phyloP scores from a whole-genome alignment of 1,140 invertebrate genomes.

The Streblospio benedicti region DNA sequence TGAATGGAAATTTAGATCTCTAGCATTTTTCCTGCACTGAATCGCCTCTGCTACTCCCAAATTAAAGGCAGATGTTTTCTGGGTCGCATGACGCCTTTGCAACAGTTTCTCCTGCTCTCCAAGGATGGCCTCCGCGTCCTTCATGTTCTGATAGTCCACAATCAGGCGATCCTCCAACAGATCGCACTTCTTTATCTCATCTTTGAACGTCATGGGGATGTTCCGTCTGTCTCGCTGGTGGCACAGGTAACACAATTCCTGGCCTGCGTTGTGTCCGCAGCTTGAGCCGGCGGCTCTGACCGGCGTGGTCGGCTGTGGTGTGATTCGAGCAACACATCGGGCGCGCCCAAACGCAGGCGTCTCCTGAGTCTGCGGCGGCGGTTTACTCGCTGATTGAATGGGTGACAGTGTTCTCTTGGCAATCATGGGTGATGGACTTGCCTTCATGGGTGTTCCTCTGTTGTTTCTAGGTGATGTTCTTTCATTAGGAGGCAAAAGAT shows the following conservation, averaged over 20 bases:
- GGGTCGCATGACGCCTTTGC: conserved; percentile 34
- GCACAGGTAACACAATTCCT: conserved; percentile 47
- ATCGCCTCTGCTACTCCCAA: conserved; percentile 43
- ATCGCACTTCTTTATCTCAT: conserved; percentile 37
- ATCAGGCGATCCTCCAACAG: conserved; percentile 42
- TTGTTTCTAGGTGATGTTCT: conserved; percentile 21
- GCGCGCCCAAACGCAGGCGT: too few species aligned
- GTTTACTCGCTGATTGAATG: too few species aligned
- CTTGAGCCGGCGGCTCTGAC: too few species aligned
- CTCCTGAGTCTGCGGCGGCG: too few species aligned
- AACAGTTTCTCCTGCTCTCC: conserved; percentile 39
- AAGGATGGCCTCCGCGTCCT: conserved; percentile 40
- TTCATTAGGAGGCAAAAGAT: conserved; percentile 28
- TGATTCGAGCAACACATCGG: too few species aligned
- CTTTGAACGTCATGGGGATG: conserved; percentile 40
- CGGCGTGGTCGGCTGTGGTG: too few species aligned
- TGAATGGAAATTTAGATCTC: conserved; percentile 32
- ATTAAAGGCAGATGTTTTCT: conserved; percentile 46
- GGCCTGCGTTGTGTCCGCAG: conserved; percentile 38
- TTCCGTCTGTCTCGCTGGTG: conserved; percentile 43
- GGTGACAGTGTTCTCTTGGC: background rate
- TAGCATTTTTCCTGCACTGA: conserved; percentile 31
- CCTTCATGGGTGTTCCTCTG: background rate
- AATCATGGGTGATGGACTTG: background rate
- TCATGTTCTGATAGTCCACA: conserved; percentile 43